These are phyloP conservation scores for Panzeria rudis DNA, from an alignment of 2,888 invertebrate species.

Conservation along the genomic window DNA sequence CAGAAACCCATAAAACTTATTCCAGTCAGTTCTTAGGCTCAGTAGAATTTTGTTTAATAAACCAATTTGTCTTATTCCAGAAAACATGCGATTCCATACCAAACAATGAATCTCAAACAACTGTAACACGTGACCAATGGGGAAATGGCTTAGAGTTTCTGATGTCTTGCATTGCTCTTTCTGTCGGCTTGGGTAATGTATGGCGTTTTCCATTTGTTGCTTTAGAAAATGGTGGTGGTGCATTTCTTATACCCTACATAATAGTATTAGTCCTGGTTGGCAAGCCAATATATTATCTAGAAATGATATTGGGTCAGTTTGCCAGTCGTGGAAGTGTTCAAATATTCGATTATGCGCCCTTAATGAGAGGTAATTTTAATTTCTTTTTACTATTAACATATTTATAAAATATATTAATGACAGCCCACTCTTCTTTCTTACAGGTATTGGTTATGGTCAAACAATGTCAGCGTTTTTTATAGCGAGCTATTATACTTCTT, in stretches of 20 bases:
- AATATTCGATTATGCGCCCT: conserved; percentile 87
- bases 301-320: conserved; percentile 90
- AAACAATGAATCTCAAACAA: conserved; percentile 12
- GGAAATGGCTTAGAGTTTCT: conserved; percentile 86
- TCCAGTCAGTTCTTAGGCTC: neutral
- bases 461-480: conserved; percentile 85
- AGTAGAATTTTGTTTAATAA: neutral
- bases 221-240: conserved; percentile 88
- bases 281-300: conserved; percentile 89
- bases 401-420: neutral
- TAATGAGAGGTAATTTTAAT: conserved; percentile 86
- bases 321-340: conserved; percentile 88
- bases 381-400: neutral
- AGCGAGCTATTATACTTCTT: conserved; percentile 87
- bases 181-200: conserved; percentile 88
- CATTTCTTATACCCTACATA: conserved; percentile 88
- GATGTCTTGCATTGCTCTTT: conserved; percentile 85
- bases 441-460: conserved; percentile 86
- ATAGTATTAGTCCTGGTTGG: conserved; percentile 87
- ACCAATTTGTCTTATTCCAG: conserved; percentile 23
- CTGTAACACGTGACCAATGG: conserved; percentile 84
- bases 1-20: no score
- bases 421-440: neutral
- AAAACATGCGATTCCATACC: conserved; percentile 1
- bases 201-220: conserved; percentile 88